Evolutionary conservation across 2,888 invertebrate genomes (phyloP), one percentile per base, ranked within the genome.

Genomic region (Spisula solida): DNA sequence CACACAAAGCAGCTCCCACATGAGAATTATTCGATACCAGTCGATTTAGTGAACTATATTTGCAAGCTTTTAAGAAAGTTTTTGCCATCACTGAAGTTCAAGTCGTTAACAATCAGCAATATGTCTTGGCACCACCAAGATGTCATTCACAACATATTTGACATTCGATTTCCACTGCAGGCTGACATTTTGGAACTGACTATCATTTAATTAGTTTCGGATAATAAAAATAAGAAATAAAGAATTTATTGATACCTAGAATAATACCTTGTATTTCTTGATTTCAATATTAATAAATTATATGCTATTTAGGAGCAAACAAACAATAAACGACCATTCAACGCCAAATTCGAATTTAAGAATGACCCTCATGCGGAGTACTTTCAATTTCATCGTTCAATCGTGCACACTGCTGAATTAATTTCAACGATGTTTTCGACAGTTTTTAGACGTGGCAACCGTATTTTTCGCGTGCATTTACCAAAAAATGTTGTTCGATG

Each of bases 361-460:
- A 70, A 14, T 31, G 18, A 25, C 14, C 75, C 25, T 75, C 75
- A 75, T 75, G 31, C 75, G 75, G 18, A 16, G 14, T 0, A 1
- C 2, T 75, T 75, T 31, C 6, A 34, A 12, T 34, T 34, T 75
- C 29, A 75, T 34, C 75, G 31, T 34, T 16, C 18, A 25, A n/a
- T 34, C 34, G n/a, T 66, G 60, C 25, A 6, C 60, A 25, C 1
- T 66, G 60, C 25, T 10, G 2, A 66, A 25, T 25, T n/a, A n/a
- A 66, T 10, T 66, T 70, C 4, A 47, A 80, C 79, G 75, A 88
- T 88, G 88, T 82, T 86, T 85, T 82, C 86, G 20, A 41, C 82
- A 14, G 70, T 82, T 41, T 79, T 60, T 34, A 82, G 88, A n/a
- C 20, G 66, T 88, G 86, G 88, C 66, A 88, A 80, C 29, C 86